Base-by-base conservation (phyloP, 2,113 vertebrate species). In the Notarius lentiginosus region DNA sequence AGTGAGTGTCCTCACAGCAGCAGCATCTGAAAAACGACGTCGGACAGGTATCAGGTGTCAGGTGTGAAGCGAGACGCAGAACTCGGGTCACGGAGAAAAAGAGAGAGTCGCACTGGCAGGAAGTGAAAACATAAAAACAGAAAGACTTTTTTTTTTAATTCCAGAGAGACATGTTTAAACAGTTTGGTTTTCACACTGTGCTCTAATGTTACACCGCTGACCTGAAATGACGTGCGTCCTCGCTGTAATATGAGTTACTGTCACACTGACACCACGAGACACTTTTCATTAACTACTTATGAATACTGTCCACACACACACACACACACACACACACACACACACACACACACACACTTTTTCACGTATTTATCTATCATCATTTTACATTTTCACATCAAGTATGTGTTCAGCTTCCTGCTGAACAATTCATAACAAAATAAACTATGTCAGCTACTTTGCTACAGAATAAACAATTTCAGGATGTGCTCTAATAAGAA, bases 211-310 rank as follows among this genome's bases (percentile, higher is more conserved):
- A 80, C 88, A 86, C 56, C 15, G n/a, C 49, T 63, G 84, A 86
- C 27, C 53, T n/a, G 34, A 72, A 68, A 41, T 41, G 41, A 41
- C 41, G 56, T 79, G 56, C 60, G 53, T 49, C 79, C 83, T 72
- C n/a, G 22, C 58, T 70, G 51, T 80, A 75, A 86, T 77, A 85
- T 49, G 81, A 90, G 84, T 60, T 80, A 49, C 58, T 55, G 73
- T 79, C 77, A 77, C 79, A 79, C 79, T 66, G 70, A 79, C 79
- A 55, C 56, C 83, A 49, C 24, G 18, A 82, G 30, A 60, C n/a
- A 79, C 77, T 73, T 77, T 86, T 89, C 51, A 86, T 53, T 76
- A 80, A 79, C 66, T 72, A 68, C 87, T 75, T 82, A 84, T 86
- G 65, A 87, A 79, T 73, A 20, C 34, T 47, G 22, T 27, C 60